A percentile compares a stretch with the other conserved stretches of the same genome.
Evolutionary conservation across 1,140 invertebrate genomes (phyloP).

Genomic region (Whitmania pigra): DNA sequence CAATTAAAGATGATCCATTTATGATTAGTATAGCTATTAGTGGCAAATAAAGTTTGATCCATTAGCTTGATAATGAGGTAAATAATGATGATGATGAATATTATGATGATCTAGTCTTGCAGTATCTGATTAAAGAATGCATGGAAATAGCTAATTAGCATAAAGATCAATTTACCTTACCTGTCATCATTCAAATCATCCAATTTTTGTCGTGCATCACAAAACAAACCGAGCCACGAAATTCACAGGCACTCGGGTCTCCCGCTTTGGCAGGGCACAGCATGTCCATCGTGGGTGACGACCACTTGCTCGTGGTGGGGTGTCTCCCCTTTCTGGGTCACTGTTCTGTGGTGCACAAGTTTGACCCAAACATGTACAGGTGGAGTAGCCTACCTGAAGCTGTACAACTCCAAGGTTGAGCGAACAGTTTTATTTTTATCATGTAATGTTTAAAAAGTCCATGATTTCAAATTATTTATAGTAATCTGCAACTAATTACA

Average conservation of each 20-base stretch:
- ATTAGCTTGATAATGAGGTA: too few relatives aligned
- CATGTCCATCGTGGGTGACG: conserved; percentile 60
- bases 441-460: background rate
- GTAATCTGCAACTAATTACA: too few relatives aligned
- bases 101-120: too few relatives aligned
- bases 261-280: conserved; percentile 65
- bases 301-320: conserved; percentile 70
- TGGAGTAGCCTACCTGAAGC: conserved; percentile 1
- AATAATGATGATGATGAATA: too few relatives aligned
- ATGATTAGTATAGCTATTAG: too few relatives aligned
- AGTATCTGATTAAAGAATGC: too few relatives aligned
- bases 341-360: conserved; percentile 61
- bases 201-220: background rate
- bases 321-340: conserved; percentile 60
- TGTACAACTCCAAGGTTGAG: too few relatives aligned
- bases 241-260: too few relatives aligned
- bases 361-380: conserved; percentile 53
- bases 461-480: background rate
- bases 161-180: conserved; percentile 36
- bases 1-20: too few relatives aligned
- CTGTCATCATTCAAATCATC: conserved; percentile 46
- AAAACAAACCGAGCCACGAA: background rate
- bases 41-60: too few relatives aligned
- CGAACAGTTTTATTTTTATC: background rate
- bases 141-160: too few relatives aligned